Base-by-base conservation (phyloP, 2,888 invertebrate genomes). In the Plagiodera versicolora region DNA sequence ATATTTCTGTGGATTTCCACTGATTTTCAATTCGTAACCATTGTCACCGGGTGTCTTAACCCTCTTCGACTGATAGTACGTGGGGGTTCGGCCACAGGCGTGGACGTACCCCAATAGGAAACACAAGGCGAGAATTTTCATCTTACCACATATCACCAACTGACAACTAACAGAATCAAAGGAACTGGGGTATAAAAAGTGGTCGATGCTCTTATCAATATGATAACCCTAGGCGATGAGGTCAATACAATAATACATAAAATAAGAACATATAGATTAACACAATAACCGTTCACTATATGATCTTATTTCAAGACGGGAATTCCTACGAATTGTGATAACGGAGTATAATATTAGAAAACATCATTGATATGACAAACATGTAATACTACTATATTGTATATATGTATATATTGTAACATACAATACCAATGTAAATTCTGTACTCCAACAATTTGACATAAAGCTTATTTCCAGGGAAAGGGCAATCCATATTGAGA, bases 11-110 rank as follows among this genome's bases (percentile, higher is more conserved):
- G 90, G 86, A 72, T 90, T 88, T 45, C 91, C 92, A 73, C 89
- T 90, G 72, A 94, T 84, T 75, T 89, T 83, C 74, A 96, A 87
- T 72, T 87, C 85, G 82, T 92, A 95, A 75, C 90, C 93, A 82
- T 94, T 93, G 81, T 95, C 94, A 24, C 95, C 95, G 18, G 88
- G 85, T 67, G 87, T 83, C 81, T 89, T 86, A 74, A 73, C 70
- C 30, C 76, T 77, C 67, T 80, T 77, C 28, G 83, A 81, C 51
- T 80, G 80, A 62, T 81, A 80, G 54, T 77, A 72, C 64, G 77
- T 80, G 6, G 85, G 83, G 47, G 74, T 72, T 72, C 86, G 78
- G 9, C 60, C 60, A 39, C 67, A 67, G 10, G 46, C 64, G 24
- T 48, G 39, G 28, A 39, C 55, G 44, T 59, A 65, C 6, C 54